Base-by-base conservation (phyloP, 2,113 vertebrate genomes). In the Mixornis gularis region DNA sequence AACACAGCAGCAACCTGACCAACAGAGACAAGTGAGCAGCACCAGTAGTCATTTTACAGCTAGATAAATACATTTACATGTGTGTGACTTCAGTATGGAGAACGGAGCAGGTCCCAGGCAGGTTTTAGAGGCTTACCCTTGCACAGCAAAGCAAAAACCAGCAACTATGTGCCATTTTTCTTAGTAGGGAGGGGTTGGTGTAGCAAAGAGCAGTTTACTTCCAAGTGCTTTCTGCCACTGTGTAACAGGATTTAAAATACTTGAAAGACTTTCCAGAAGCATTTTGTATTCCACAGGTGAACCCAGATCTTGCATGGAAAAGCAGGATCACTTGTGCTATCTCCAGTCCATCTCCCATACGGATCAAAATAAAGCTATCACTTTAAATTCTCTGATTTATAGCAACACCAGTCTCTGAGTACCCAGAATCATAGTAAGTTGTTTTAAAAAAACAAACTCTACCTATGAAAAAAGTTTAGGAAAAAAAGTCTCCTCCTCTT, bases 41-140 rank as follows among this genome's bases (percentile, higher is more conserved):
- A 59, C 26, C 56, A 56, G 3, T 0, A 52, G 66, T 3, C 36
- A 1, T 30, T 41, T 40, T 8, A 38, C 12, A 34, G 6, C 26
- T 3, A 13, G 6, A 30, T 24, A 38, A 65, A 76, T 9, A 24
- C 10, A 40, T 2, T 3, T 0, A 5, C 3, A 0, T 0, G 2
- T 3, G 3, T 49, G 43, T 25, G 43, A 17, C n/a, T 38, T 17
- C 32, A 8, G 20, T 1, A 5, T 1, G 7, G 53, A 69, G 32
- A 56, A 27, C 6, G 0, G 3, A 49, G 29, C 44, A 44, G 49
- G 30, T 18, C 38, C 12, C 77, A 78, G 24, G 16, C n/a, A 53
- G 34, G 24, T n/a, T 79, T 51, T 13, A 72, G 41, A 71, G 49
- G 22, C n/a, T 58, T 52, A 18, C 2, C 16, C 41, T n/a, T 14